Percentiles rank a stretch among this genome's conserved stretches.
Evolutionary conservation across 2,888 invertebrate genomes (phyloP).

Genomic region (Drosophila neotestacea): DNA sequence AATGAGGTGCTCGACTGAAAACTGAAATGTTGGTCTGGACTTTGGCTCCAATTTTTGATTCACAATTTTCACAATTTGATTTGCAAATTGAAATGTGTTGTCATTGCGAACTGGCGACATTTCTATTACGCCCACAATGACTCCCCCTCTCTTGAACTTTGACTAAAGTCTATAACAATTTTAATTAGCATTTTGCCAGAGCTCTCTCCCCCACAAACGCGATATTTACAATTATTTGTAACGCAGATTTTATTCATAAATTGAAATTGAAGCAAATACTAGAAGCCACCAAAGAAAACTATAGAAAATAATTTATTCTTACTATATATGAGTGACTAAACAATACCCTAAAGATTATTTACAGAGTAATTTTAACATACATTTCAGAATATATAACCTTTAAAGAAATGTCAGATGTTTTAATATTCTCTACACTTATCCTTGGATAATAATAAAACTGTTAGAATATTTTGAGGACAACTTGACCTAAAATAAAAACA

Average conservation of each 20-base stretch:
- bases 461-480: no score
- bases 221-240: conserved; percentile 7
- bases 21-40: conserved; percentile 44
- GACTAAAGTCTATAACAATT: conserved; percentile 21
- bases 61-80: conserved; percentile 58
- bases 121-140: conserved; percentile 1
- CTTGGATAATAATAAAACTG: no score
- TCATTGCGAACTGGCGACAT: conserved; percentile 15
- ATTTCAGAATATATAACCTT: no score
- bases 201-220: neutral
- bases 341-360: neutral
- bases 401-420: no score
- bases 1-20: conserved; percentile 33
- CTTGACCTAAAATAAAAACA: no score
- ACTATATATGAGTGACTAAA: neutral
- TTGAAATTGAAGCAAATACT: conserved; percentile 22
- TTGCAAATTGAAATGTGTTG: conserved; percentile 71
- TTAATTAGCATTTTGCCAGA: conserved; percentile 54
- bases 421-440: no score
- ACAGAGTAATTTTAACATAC: no score
- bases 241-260: conserved; percentile 53
- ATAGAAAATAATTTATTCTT: no score
- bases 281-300: neutral
- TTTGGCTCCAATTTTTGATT: conserved; percentile 18
- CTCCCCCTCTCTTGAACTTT: neutral